Evolutionary conservation across 2,888 invertebrate species (phyloP).

Genomic region (Brachyptera putata): DNA sequence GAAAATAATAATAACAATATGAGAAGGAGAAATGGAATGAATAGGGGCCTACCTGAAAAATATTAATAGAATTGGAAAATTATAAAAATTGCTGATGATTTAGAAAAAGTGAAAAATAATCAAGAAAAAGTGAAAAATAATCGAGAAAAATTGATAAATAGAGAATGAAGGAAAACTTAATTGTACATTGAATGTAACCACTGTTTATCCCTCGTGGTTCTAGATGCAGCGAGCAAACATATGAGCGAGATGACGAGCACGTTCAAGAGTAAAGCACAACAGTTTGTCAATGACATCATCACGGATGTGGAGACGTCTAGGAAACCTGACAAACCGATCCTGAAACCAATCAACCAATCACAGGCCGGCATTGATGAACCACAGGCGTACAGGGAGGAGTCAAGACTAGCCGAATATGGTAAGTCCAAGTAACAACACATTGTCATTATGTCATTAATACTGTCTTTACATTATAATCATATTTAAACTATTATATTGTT

Average conservation of each 20-base stretch:
- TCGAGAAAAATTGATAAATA: too few relatives aligned
- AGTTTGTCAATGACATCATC: conserved; percentile 62
- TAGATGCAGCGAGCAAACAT: conserved; percentile 57
- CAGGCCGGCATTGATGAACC: conserved; percentile 51
- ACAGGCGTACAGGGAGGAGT: conserved; percentile 67
- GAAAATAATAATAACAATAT: too few relatives aligned
- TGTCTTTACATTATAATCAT: not conserved
- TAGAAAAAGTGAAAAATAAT: too few relatives aligned
- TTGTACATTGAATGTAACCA: too few relatives aligned
- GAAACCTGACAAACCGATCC: conserved; percentile 44
- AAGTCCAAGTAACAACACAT: conserved; percentile 41
- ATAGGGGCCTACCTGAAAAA: too few relatives aligned
- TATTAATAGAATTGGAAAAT: too few relatives aligned
- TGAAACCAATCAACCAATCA: conserved; percentile 45
- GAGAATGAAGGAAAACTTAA: too few relatives aligned
- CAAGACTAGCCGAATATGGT: conserved; percentile 68
- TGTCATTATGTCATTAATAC: not conserved
- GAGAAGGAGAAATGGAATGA: too few relatives aligned
- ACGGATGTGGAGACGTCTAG: conserved; percentile 52
- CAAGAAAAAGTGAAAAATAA: too few relatives aligned
- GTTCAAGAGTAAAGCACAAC: conserved; percentile 64
- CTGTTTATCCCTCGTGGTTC: too few relatives aligned
- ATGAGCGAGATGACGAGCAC: conserved; percentile 63
- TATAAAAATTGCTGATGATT: too few relatives aligned
- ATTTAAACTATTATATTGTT: not conserved